Evolutionary conservation across 23 tunicate genomes (phyloP).

Genomic region (Ascidia mentula): DNA sequence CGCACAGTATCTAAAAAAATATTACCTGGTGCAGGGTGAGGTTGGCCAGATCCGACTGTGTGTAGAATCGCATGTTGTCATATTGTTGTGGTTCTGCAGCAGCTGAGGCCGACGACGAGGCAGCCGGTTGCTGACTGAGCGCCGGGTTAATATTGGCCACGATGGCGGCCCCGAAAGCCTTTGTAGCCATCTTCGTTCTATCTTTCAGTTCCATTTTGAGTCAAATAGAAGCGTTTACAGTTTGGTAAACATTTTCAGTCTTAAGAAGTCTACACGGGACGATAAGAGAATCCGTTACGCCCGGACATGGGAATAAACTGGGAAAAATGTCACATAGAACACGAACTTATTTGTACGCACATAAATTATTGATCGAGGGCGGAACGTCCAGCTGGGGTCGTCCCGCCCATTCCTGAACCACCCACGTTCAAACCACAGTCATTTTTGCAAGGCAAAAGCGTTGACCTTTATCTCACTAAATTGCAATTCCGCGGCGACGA

Average conservation of each 20-base stretch:
- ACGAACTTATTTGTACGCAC: neutral
- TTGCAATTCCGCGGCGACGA: too few relatives aligned
- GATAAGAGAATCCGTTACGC: too few relatives aligned
- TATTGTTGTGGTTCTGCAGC: neutral
- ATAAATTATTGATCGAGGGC: conserved; percentile 10
- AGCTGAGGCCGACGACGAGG: conserved; percentile 1
- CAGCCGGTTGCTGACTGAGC: neutral
- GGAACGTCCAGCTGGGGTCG: neutral
- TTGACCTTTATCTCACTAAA: too few relatives aligned
- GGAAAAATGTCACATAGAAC: conserved; percentile 4
- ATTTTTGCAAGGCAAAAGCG: too few relatives aligned
- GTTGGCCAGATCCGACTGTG: conserved; percentile 77
- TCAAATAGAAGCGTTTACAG: neutral
- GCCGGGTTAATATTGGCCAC: conserved; percentile 57
- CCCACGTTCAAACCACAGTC: too few relatives aligned
- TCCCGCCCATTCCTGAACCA: neutral
- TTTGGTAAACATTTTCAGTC: neutral
- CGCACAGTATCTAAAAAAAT: too few relatives aligned
- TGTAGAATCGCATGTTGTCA: conserved; percentile 38
- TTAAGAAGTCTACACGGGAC: neutral
- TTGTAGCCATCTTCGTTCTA: conserved; percentile 47
- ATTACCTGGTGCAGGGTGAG: conserved; percentile 96
- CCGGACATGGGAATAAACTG: too few relatives aligned
- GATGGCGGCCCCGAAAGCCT: conserved; percentile 58
- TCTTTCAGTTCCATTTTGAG: conserved; percentile 49